A percentile compares a stretch with the other conserved stretches of the same genome.
phyloP scores from a whole-genome alignment of 1,140 invertebrate species.

The Drosophila subpulchrella region DNA sequence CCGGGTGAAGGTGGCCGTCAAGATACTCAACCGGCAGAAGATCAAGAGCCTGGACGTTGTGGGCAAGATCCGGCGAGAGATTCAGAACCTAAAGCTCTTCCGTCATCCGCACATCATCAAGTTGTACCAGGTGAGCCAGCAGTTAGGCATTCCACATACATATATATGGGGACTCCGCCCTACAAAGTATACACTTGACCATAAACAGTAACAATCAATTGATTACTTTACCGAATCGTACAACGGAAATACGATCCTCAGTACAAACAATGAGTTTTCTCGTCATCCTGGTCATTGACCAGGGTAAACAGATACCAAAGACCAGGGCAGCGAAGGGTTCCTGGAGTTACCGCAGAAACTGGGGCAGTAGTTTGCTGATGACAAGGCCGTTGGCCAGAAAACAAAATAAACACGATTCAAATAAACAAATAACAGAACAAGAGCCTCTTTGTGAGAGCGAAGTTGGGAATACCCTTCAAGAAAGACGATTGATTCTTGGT shows the following conservation, averaged over 20 bases:
- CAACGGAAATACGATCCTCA: no score
- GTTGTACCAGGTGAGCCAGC: conserved; percentile 90
- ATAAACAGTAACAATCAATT: neutral
- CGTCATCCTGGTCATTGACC: no score
- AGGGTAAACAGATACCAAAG: neutral
- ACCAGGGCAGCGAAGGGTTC: neutral
- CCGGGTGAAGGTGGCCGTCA: conserved; percentile 99
- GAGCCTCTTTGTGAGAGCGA: neutral
- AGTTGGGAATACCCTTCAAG: no score
- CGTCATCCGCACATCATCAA: conserved; percentile 99
- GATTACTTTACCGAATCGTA: no score
- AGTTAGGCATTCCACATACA: neutral
- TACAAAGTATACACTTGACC: neutral
- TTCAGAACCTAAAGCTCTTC: conserved; percentile 99
- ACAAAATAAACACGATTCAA: neutral
- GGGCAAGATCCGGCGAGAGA: conserved; percentile 98
- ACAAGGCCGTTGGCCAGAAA: neutral
- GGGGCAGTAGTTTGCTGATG: neutral
- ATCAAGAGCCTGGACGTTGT: conserved; percentile 99
- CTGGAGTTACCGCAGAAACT: neutral
- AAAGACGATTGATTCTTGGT: no score
- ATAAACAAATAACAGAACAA: conserved; percentile 1
- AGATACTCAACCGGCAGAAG: conserved; percentile 99
- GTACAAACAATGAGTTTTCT: no score
- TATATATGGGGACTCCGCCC: neutral